Base-by-base conservation (phyloP, 2,888 invertebrate genomes). In the Rotaria socialis region DNA sequence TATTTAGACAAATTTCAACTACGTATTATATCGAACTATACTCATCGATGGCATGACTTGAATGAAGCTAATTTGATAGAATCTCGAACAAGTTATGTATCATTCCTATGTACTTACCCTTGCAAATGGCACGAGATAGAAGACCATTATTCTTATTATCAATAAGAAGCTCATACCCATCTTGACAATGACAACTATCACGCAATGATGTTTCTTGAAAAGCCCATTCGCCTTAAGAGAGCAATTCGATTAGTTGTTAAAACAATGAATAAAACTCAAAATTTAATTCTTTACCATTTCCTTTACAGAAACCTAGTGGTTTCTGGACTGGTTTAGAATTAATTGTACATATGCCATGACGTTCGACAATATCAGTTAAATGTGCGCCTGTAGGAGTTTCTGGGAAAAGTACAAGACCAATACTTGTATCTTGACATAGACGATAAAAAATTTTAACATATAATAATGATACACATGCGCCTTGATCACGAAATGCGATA, bases 401-500 rank as follows among this genome's bases (percentile, higher is more conserved):
- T 22, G 86, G 86, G 55, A 86, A 86, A 41, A 24, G 43, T 24
- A 80, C 85, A 11, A 86, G 58, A 58, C 41, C 74, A 22, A 74
- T 47, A 1, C 67, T 50, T 55, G 52, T 55, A 22, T 85, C 55
- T 47, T 85, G 56, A 80, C 86, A 86, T 7, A 86, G 43, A 5
- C 52, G 85, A 67, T 85, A 86, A 14, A 35, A 85, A 0, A 86
- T 47, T 86, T 85, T 85, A 41, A 86, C 80, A 50, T 85, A 86
- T 50, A 86, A 50, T 27, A 86, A 55, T 27, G 86, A 86, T 35
- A 85, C 85, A 58, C 86, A 86, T 24, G 86, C 86, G 11, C 86
- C 86, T 80, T 86, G 86, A 75, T 86, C 86, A 50, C 86, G 85
- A 58, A 86, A 86, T 11, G 85, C 86, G 27, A 86, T 50, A 35